A percentile compares a stretch with the other conserved stretches of the same genome.
Conservation (phyloP, 2,113 vertebrate genomes). For the Pachypanchax playfairii region DNA sequence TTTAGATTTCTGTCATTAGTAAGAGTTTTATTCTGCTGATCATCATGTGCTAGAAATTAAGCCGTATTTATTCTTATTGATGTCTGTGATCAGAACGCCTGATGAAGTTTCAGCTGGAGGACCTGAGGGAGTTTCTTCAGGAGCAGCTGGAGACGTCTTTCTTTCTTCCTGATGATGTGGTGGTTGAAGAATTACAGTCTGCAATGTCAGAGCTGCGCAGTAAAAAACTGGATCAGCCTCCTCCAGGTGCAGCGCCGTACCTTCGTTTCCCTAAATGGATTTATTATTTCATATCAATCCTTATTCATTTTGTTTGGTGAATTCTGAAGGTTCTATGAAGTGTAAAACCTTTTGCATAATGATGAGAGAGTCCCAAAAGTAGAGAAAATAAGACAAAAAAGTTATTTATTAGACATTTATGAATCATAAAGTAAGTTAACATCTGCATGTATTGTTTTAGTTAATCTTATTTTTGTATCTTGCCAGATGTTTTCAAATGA, state of each 20-base stretch:
- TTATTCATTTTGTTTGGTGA: too few species aligned
- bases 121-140: constrained; percentile 88
- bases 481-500: background rate
- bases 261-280: background rate
- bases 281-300: too few species aligned
- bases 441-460: too few species aligned
- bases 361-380: too few species aligned
- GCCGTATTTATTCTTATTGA: background rate
- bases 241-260: constrained; percentile 76
- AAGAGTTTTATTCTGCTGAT: background rate
- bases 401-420: too few species aligned
- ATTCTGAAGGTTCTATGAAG: too few species aligned
- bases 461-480: background rate
- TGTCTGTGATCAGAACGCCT: constrained; percentile 78
- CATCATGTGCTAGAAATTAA: background rate
- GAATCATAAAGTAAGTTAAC: too few species aligned
- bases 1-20: background rate
- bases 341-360: too few species aligned
- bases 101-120: constrained; percentile 84
- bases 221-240: constrained; percentile 86
- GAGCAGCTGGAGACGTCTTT: constrained; percentile 81
- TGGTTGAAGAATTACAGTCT: constrained; percentile 83
- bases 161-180: constrained; percentile 79
- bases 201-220: constrained; percentile 83
- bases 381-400: too few species aligned